These are phyloP conservation scores for Lycopodina hypogea DNA, from an alignment of 37 sponge, comb jelly and placozoan genomes.

Conservation along the genomic window DNA sequence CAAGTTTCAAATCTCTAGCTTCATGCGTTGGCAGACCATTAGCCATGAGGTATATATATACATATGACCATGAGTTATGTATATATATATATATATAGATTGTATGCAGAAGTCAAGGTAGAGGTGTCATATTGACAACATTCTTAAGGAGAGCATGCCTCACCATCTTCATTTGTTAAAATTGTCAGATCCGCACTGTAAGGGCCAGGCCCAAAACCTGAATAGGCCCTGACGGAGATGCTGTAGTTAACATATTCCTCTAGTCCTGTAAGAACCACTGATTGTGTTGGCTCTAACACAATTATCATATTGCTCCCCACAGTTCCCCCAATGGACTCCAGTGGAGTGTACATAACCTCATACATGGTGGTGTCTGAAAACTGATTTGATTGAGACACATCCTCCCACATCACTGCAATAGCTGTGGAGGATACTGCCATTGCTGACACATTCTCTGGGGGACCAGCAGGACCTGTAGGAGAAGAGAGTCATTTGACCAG, in stretches of 20 bases:
- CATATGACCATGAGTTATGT: too few species aligned
- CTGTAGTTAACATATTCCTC: conserved; percentile 21
- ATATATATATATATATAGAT: too few species aligned
- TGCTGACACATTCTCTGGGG: conserved; percentile 10
- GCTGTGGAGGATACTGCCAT: not conserved
- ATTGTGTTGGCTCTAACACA: not conserved
- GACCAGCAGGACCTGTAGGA: too few species aligned
- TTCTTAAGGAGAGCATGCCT: too few species aligned
- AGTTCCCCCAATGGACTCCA: not conserved
- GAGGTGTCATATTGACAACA: too few species aligned
- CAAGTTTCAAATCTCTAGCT: too few species aligned
- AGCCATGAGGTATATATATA: too few species aligned
- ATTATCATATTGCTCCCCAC: not conserved
- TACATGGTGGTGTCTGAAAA: conserved; percentile 26
- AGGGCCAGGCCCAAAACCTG: conserved; percentile 30
- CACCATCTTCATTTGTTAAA: conserved; percentile 30
- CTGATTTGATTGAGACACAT: not conserved
- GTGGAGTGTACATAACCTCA: conserved; percentile 15
- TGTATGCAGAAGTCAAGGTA: too few species aligned
- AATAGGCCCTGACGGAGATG: conserved; percentile 34
- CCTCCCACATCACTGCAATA: conserved; percentile 14
- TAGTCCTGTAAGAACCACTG: not conserved
- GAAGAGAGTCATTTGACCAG: too few species aligned
- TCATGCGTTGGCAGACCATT: too few species aligned
- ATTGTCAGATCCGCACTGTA: not conserved